Evolutionary conservation across 1,140 invertebrate genomes (phyloP).

Genomic region (Liolophura sinensis): DNA sequence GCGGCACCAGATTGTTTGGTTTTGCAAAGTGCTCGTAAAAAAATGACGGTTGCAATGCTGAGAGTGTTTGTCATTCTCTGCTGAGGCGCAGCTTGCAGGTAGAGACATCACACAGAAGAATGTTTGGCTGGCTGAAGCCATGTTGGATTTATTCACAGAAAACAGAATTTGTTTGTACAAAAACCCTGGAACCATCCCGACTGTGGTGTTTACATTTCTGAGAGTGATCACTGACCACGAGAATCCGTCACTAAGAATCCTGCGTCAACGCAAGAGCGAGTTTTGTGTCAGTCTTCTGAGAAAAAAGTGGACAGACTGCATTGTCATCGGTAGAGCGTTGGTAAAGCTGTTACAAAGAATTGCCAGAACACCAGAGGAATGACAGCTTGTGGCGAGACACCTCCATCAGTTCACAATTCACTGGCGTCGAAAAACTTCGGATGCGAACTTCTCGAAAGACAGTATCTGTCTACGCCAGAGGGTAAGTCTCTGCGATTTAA

Average conservation of each 20-base stretch:
- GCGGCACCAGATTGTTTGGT: constrained; percentile 62
- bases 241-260: constrained; percentile 64
- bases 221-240: constrained; percentile 93
- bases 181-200: constrained; percentile 73
- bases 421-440: constrained; percentile 80
- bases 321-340: constrained; percentile 86
- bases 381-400: constrained; percentile 92
- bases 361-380: constrained; percentile 91
- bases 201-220: constrained; percentile 92
- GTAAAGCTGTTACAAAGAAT: constrained; percentile 92
- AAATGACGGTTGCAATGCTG: constrained; percentile 81
- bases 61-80: constrained; percentile 87
- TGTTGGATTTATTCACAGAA: constrained; percentile 92
- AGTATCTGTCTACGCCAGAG: constrained; percentile 96
- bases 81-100: constrained; percentile 87
- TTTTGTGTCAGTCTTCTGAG: constrained; percentile 86
- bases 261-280: constrained; percentile 90
- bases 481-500: constrained; percentile 91
- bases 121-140: constrained; percentile 84
- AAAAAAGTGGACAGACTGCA: constrained; percentile 89
- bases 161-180: constrained; percentile 90
- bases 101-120: constrained; percentile 90
- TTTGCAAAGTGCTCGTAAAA: constrained; percentile 83
- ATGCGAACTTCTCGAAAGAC: constrained; percentile 84
- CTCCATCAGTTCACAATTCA: constrained; percentile 80